phyloP scores from a whole-genome alignment of 1,140 invertebrate genomes.

The Diachasma alloeum region DNA sequence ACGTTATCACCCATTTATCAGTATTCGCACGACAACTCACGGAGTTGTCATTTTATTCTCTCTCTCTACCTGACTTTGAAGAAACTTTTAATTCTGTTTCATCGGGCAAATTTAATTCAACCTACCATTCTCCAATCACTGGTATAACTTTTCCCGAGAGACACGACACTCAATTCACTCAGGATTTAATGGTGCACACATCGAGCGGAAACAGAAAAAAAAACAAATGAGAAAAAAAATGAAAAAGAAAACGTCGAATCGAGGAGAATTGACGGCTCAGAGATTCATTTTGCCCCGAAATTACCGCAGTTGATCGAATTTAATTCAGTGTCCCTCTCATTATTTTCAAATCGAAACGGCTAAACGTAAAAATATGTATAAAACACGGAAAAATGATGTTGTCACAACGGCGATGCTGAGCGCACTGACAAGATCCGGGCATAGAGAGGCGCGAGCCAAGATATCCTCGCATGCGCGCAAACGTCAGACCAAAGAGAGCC shows the following conservation, averaged over 20 bases:
- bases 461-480: not conserved
- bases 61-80: not conserved
- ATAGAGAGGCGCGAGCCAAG: conserved; percentile 21
- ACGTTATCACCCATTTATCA: not conserved
- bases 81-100: not conserved
- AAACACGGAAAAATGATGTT: conserved; percentile 12
- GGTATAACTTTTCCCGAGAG: not conserved
- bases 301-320: not conserved
- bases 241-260: no score
- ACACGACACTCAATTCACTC: not conserved
- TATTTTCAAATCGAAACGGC: not conserved
- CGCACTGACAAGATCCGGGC: conserved; percentile 39
- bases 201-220: not conserved
- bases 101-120: not conserved
- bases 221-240: not conserved
- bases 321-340: not conserved
- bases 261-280: no score
- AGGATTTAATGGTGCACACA: not conserved
- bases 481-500: not conserved
- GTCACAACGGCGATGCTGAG: conserved; percentile 32
- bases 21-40: not conserved
- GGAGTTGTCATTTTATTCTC: not conserved
- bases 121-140: conserved; percentile 1
- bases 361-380: not conserved
- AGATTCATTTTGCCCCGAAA: no score